A percentile compares a stretch with the other conserved stretches of the same genome.
Evolutionary conservation across 2,113 vertebrate genomes (phyloP).

Genomic region (Dipodomys ordii): DNA sequence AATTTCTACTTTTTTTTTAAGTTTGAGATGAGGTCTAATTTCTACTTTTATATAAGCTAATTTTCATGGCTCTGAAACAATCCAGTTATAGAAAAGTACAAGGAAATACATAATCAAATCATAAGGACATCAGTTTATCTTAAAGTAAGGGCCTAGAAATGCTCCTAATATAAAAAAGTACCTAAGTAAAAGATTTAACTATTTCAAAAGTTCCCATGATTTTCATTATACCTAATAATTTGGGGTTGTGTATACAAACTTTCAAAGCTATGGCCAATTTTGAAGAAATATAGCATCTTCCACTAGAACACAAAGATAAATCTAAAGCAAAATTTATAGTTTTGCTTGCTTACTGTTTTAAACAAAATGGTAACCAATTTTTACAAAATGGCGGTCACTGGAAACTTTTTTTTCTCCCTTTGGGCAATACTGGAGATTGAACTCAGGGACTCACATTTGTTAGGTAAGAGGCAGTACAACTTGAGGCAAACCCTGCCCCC

Average conservation of each 20-base stretch:
- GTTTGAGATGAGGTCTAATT: background rate
- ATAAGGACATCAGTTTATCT: background rate
- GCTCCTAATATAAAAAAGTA: background rate
- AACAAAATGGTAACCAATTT: constrained; percentile 11
- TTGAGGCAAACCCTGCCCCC: too few species aligned
- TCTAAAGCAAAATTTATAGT: background rate
- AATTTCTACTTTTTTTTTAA: constrained; percentile 15
- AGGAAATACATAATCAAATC: constrained; percentile 12
- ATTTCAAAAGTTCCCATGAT: constrained; percentile 45
- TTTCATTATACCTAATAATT: constrained; percentile 49
- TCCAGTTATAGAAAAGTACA: constrained; percentile 13
- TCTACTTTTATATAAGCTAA: background rate
- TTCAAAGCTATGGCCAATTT: constrained; percentile 7
- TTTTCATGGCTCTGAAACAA: constrained; percentile 41
- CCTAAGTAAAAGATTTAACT: constrained; percentile 35
- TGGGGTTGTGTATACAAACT: background rate
- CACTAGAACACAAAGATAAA: background rate
- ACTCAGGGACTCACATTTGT: too few species aligned
- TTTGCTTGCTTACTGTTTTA: background rate
- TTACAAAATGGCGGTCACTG: too few species aligned
- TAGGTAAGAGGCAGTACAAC: too few species aligned
- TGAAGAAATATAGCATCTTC: constrained; percentile 28
- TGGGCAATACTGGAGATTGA: too few species aligned
- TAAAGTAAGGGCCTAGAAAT: constrained; percentile 44
- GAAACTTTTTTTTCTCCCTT: too few species aligned